Evolutionary conservation across 2,888 invertebrate genomes (phyloP).

Genomic region (Corbicula japonica): DNA sequence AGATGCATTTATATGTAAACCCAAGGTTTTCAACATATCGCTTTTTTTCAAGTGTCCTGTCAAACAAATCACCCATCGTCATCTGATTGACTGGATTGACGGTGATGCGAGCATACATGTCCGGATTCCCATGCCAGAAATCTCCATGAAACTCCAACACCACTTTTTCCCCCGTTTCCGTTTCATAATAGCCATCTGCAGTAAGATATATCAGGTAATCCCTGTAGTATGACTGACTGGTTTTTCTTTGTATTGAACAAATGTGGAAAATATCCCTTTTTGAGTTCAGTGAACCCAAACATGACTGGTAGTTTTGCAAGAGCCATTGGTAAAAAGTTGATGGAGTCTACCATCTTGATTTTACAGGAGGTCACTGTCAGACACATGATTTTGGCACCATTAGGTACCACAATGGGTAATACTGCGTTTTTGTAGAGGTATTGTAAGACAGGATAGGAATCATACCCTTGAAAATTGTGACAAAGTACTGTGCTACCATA

Average conservation of each 20-base stretch:
- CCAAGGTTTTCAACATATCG: background rate
- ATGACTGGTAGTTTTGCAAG: background rate
- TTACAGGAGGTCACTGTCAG: background rate
- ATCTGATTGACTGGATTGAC: constrained; percentile 1
- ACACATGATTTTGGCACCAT: background rate
- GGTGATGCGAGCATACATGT: background rate
- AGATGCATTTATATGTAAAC: constrained; percentile 1
- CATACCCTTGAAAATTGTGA: constrained; percentile 15
- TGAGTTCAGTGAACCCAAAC: background rate
- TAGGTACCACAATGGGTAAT: constrained; percentile 6
- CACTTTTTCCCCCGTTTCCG: background rate
- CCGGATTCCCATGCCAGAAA: too few relatives aligned
- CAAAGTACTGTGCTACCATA: background rate
- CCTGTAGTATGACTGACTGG: background rate
- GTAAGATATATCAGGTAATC: background rate
- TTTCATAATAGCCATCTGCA: background rate
- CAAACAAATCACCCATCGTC: constrained; percentile 10
- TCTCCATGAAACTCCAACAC: background rate
- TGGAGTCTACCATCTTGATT: background rate
- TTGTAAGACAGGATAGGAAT: constrained; percentile 4
- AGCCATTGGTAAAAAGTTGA: background rate
- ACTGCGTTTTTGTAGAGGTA: constrained; percentile 9
- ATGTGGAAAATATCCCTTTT: constrained; percentile 2
- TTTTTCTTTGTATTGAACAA: background rate
- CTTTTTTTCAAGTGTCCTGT: constrained; percentile 14